A percentile compares a stretch with the other conserved stretches of the same genome.
phyloP scores from a whole-genome alignment of 2,113 vertebrate genomes.

The Oenanthe melanoleuca region DNA sequence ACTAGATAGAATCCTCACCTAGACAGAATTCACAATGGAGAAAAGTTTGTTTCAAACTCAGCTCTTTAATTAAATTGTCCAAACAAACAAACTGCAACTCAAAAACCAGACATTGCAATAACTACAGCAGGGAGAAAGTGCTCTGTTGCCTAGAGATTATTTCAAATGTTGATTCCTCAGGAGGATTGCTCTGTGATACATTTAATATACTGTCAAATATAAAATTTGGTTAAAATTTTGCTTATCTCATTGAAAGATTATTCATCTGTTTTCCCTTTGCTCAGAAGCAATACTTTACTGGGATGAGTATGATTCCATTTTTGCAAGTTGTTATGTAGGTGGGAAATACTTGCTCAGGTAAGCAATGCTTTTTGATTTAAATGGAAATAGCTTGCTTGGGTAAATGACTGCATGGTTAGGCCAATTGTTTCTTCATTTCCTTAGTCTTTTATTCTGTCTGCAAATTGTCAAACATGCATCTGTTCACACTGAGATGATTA shows the following conservation, averaged over 20 bases:
- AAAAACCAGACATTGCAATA: not conserved
- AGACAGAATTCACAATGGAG: not conserved
- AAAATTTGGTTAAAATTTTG: conserved; percentile 10
- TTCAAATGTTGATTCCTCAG: not conserved
- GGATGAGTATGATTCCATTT: not conserved
- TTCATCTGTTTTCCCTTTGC: not conserved
- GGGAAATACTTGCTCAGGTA: conserved; percentile 26
- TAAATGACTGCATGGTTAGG: conserved; percentile 20
- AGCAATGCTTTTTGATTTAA: conserved; percentile 35
- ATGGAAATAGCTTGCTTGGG: conserved; percentile 39
- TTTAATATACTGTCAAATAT: not conserved
- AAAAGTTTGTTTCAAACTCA: not conserved
- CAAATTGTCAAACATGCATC: not conserved
- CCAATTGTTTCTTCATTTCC: conserved; percentile 27
- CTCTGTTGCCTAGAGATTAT: not conserved
- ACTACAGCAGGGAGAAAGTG: not conserved
- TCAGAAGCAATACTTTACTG: not conserved
- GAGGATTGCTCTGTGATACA: not conserved
- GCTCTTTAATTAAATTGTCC: not conserved
- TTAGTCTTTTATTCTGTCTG: conserved; percentile 4
- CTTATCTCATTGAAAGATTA: conserved; percentile 8
- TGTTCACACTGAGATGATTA: not conserved
- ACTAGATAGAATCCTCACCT: not conserved
- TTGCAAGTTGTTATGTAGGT: not conserved
- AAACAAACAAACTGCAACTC: not conserved